These are phyloP conservation scores for Alethe diademata DNA, from an alignment of 2,113 vertebrate genomes.

Conservation along the genomic window DNA sequence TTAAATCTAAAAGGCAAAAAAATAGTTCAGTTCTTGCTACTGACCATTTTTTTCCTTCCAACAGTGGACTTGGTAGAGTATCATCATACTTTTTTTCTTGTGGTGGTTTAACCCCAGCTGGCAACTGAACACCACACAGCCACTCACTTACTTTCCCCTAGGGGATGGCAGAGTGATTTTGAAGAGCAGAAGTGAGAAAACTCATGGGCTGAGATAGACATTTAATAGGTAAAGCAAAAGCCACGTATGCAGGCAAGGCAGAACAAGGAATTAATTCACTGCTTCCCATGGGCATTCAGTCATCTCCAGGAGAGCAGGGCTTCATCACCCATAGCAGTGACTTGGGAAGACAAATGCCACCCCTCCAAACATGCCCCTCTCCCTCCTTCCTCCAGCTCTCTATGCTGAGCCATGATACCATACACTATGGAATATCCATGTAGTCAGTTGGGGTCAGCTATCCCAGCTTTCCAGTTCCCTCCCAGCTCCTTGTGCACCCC, in stretches of 20 bases:
- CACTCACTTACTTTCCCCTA: background rate
- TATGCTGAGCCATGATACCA: background rate
- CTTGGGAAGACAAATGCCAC: background rate
- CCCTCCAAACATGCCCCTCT: rapidly evolving
- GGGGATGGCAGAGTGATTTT: background rate
- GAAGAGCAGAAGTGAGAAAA: background rate
- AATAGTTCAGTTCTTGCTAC: background rate
- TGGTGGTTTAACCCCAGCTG: background rate
- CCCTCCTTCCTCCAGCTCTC: background rate
- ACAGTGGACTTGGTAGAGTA: background rate
- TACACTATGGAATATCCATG: background rate
- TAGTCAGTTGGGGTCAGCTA: background rate
- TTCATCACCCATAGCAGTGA: background rate
- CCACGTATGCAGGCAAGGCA: background rate
- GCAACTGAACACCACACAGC: background rate
- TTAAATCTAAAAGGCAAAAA: background rate
- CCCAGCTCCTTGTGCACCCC: background rate
- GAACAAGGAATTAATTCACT: background rate
- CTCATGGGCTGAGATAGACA: background rate
- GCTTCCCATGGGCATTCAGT: background rate
- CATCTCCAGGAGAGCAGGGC: background rate
- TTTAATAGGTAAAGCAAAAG: background rate
- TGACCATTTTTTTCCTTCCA: background rate
- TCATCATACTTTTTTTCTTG: rapidly evolving
- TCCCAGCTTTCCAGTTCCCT: background rate